Percentiles rank a stretch among this genome's conserved stretches.
phyloP scores from a whole-genome alignment of 2,113 vertebrate genomes.

The Tetrao urogallus region DNA sequence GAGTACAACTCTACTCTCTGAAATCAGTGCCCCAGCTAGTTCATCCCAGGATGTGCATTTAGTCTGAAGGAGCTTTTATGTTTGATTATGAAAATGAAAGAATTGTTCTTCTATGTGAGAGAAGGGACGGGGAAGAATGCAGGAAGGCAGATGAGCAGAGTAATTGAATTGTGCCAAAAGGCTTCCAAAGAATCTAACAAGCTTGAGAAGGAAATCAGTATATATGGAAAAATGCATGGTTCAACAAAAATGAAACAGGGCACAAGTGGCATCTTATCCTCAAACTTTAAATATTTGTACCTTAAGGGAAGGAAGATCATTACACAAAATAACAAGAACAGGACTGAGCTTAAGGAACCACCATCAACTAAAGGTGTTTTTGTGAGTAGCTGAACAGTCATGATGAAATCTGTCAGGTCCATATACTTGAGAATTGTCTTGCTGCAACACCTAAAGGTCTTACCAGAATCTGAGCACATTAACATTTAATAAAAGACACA shows the following conservation, averaged over 20 bases:
- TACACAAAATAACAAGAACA: neutral
- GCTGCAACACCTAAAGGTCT: neutral
- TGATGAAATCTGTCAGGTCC: neutral
- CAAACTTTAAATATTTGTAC: neutral
- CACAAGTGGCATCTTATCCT: neutral
- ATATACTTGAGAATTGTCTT: neutral
- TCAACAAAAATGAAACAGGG: neutral
- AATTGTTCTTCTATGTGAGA: neutral
- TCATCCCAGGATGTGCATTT: neutral
- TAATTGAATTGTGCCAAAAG: neutral
- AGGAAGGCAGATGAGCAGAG: neutral
- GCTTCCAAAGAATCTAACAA: neutral
- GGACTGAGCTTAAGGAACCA: neutral
- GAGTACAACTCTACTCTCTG: neutral
- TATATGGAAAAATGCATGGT: accelerated
- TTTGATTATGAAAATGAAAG: neutral
- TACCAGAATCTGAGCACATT: neutral
- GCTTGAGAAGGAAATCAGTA: neutral
- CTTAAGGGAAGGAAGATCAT: neutral
- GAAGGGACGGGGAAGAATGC: neutral
- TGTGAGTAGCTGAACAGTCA: neutral
- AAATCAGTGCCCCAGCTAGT: neutral
- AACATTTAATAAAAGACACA: accelerated
- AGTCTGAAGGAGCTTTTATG: neutral
- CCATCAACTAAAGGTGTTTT: neutral